Evolutionary conservation across 2,888 invertebrate species (phyloP).

Genomic region (Folsomia candida): DNA sequence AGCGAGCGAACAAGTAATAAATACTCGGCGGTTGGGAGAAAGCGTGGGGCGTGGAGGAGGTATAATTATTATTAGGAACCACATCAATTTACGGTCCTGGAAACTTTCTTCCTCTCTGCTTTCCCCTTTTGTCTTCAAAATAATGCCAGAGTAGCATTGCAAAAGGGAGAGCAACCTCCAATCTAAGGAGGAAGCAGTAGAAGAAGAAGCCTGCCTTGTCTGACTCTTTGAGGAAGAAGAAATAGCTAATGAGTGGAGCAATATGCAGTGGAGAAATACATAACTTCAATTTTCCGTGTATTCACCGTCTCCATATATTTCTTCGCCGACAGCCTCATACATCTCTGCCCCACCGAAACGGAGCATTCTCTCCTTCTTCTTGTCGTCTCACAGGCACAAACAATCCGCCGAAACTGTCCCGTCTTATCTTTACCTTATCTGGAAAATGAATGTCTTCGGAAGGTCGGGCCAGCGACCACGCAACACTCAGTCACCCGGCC

Average conservation of each 20-base stretch:
- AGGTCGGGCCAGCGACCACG: background rate
- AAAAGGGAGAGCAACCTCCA: background rate
- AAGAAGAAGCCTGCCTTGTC: background rate
- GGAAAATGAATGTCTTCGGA: background rate
- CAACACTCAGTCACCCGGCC: background rate
- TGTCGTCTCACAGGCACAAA: background rate
- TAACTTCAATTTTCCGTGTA: slow-evolving; percentile 10
- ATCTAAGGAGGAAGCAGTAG: too few relatives aligned
- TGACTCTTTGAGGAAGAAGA: background rate
- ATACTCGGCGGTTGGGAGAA: background rate
- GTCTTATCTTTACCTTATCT: slow-evolving; percentile 10
- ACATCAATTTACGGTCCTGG: slow-evolving; percentile 21
- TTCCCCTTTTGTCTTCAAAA: background rate
- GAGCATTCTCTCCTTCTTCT: slow-evolving; percentile 15
- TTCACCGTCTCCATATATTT: slow-evolving; percentile 11
- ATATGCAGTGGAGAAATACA: slow-evolving; percentile 17
- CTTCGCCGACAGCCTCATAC: slow-evolving; percentile 7
- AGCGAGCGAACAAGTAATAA: background rate
- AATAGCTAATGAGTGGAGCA: slow-evolving; percentile 27
- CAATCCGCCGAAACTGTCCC: slow-evolving; percentile 1
- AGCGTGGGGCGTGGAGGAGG: slow-evolving; percentile 1
- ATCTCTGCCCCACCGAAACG: slow-evolving; percentile 10
- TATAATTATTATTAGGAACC: slow-evolving; percentile 25
- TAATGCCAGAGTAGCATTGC: background rate
- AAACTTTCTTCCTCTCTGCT: slow-evolving; percentile 14